Base-by-base conservation (phyloP, 2,888 invertebrate genomes). In the Loripinus fragilis region DNA sequence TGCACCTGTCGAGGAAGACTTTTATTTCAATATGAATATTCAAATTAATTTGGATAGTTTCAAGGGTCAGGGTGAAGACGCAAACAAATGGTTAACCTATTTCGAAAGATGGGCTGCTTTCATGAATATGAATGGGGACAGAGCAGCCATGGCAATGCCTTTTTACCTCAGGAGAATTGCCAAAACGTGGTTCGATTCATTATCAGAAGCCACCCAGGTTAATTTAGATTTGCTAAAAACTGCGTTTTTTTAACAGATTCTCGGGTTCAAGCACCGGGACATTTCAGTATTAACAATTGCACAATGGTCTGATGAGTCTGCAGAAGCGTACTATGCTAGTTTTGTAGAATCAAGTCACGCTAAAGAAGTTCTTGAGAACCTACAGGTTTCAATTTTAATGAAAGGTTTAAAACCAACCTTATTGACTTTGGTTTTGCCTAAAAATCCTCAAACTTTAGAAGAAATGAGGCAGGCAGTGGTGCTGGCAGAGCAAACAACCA, bases 401-500 rank as follows among this genome's bases (percentile, higher is more conserved):
- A n/a, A n/a, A n/a, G n/a, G n/a, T n/a, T 23, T 66, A 38, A 66
- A 66, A 25, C 66, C 66, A 35, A n/a, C 7, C 5, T 10, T 66
- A 12, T n/a, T 66, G 12, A 41, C n/a, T 12, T 20, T 66, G 20
- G 66, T 66, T 20, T 35, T 66, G 66, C 66, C 66, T 7, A 3
- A 66, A n/a, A 66, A 66, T 23, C 66, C 66, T 66, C 66, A 66
- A 66, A 66, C 41, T 10, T 35, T 66, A 23, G 66, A 66, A 23
- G 38, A 35, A 5, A 23, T 66, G 66, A n/a, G 66, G 10, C 41
- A n/a, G 66, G 66, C 66, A 23, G 38, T 66, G 33, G 66, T 66
- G 5, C n/a, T 66, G 38, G 38, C 66, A n/a, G n/a, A n/a, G n/a
- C n/a, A n/a, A n/a, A n/a, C n/a, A n/a, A n/a, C n/a, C n/a, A n/a